Conservation (phyloP, 1,140 invertebrate species). For the Calliphora vicina region DNA sequence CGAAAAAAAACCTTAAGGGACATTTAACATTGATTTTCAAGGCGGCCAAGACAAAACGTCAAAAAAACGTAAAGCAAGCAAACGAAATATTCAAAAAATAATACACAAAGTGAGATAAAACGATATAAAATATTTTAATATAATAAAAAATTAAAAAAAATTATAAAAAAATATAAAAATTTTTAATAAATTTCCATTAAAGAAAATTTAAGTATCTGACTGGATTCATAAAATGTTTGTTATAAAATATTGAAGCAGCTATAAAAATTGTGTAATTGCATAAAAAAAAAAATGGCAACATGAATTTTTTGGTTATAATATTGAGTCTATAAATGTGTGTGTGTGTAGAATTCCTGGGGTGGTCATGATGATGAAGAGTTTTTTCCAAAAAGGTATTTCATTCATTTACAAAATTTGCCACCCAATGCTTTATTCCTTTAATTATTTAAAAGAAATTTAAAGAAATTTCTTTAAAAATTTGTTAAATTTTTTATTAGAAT, state of each 20-base stretch:
- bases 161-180: neutral
- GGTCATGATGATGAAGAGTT: neutral
- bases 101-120: neutral
- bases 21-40: conserved; percentile 40
- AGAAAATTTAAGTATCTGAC: neutral
- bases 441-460: no score
- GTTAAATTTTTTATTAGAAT: neutral
- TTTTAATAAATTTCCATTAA: neutral
- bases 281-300: neutral
- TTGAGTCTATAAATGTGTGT: neutral
- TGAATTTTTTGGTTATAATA: neutral
- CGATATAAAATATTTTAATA: neutral
- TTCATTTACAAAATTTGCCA: no score
- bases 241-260: no score
- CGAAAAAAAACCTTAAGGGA: neutral
- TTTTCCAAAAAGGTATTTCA: neutral
- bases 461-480: neutral
- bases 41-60: conserved; percentile 29
- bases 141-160: neutral
- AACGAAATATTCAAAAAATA: neutral
- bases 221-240: no score
- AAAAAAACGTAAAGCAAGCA: neutral
- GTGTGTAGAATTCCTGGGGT: neutral
- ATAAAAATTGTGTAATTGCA: neutral
- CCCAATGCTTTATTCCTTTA: no score